A percentile compares a stretch with the other conserved stretches of the same genome.
phyloP scores from a whole-genome alignment of 2,888 invertebrate genomes.

The Glyphotaelius pellucidus region DNA sequence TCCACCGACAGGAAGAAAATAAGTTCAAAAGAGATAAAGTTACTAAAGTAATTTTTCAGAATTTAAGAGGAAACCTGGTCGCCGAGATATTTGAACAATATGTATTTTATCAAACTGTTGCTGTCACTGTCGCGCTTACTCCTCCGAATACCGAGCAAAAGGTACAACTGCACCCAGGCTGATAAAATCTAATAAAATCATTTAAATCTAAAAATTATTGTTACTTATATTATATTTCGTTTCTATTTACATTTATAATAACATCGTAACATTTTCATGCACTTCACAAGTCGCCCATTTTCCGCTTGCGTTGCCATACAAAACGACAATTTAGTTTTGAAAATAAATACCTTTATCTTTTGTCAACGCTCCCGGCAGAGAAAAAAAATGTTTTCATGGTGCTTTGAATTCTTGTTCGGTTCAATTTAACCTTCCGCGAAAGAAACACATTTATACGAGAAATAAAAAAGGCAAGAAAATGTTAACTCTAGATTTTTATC shows the following conservation, averaged over 20 bases:
- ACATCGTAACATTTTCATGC: background rate
- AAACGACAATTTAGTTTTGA: background rate
- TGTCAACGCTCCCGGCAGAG: background rate
- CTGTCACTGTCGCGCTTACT: no score
- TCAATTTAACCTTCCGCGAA: background rate
- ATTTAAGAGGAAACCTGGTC: no score
- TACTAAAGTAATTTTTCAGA: no score
- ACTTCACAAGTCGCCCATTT: background rate
- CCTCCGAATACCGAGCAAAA: no score
- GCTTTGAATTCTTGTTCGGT: background rate
- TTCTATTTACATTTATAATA: background rate
- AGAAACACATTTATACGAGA: constrained; percentile 1
- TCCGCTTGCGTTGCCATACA: background rate
- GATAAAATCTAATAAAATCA: no score
- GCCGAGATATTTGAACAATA: no score
- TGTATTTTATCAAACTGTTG: no score
- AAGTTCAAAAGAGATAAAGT: no score
- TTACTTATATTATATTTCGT: background rate
- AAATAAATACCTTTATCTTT: background rate
- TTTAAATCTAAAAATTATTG: no score
- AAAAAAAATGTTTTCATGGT: background rate
- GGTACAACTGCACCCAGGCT: no score
- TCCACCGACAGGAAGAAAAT: no score
- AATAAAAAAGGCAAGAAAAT: background rate
- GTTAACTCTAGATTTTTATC: constrained; percentile 2